phyloP scores from a whole-genome alignment of 2,888 invertebrate species.

The Amphipyra tragopoginis region DNA sequence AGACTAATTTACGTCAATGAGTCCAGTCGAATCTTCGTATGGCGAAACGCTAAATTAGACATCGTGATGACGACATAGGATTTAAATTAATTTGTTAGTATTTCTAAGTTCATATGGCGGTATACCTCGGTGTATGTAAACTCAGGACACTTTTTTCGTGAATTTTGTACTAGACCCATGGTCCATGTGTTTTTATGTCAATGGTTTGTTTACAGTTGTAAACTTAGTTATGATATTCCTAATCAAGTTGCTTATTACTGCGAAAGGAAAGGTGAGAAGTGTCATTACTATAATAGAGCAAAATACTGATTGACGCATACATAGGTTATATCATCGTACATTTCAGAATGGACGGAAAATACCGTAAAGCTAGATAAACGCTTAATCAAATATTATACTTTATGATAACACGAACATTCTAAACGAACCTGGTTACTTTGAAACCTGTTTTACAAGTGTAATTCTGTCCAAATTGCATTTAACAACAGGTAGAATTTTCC shows the following conservation, averaged over 20 bases:
- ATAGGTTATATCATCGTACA: not conserved
- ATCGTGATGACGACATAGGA: no score
- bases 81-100: no score
- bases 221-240: constrained; percentile 1
- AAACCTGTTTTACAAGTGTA: constrained; percentile 5
- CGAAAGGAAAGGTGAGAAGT: constrained; percentile 12
- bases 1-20: no score
- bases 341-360: constrained; percentile 24
- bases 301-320: constrained; percentile 1
- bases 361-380: constrained; percentile 17
- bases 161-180: no score
- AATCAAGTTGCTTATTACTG: constrained; percentile 7
- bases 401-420: no score
- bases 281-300: not conserved
- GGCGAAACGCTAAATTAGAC: no score
- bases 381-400: constrained; percentile 17
- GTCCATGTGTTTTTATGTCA: no score
- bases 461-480: not conserved
- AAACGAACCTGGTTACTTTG: not conserved
- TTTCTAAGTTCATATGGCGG: no score
- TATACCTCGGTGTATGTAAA: no score
- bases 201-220: no score
- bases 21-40: no score
- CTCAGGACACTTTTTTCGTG: no score
- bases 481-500: not conserved